Conservation (phyloP, 2,113 vertebrate species). For the Accipiter virgatus region DNA sequence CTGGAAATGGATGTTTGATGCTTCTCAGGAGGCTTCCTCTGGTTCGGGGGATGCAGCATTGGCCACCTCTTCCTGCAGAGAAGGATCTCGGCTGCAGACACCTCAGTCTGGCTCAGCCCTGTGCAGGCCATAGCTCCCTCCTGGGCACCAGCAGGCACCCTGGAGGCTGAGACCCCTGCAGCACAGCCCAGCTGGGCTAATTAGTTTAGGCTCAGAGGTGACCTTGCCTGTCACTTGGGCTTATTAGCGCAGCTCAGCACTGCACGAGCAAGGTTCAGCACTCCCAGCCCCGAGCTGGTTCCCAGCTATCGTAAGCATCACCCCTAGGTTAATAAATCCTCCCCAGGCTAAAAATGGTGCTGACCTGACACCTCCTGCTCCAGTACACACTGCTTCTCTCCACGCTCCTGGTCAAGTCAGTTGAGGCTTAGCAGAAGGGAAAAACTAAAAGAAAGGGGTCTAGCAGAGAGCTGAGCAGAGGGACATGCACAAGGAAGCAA, state of each 20-base stretch:
- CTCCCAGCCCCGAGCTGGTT: neutral
- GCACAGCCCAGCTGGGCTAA: neutral
- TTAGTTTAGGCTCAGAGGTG: neutral
- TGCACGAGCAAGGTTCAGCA: fast-evolving
- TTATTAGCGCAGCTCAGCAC: neutral
- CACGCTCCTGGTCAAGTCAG: neutral
- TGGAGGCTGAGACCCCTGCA: neutral
- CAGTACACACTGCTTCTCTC: neutral
- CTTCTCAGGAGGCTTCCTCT: neutral
- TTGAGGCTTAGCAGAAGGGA: neutral
- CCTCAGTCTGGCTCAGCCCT: fast-evolving
- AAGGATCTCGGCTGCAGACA: neutral
- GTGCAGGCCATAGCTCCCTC: neutral
- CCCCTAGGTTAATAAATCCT: neutral
- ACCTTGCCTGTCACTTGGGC: neutral
- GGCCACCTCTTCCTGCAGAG: neutral
- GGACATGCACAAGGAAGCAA: neutral
- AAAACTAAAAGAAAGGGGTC: neutral
- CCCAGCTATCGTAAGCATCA: fast-evolving
- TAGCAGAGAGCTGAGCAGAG: too few species aligned
- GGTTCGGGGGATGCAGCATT: fast-evolving
- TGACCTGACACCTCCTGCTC: neutral
- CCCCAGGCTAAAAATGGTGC: fast-evolving
- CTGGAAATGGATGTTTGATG: neutral
- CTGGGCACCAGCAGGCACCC: fast-evolving